Base-by-base conservation (phyloP, 2,797 vertebrate species). In the Acanthurus tractus region DNA sequence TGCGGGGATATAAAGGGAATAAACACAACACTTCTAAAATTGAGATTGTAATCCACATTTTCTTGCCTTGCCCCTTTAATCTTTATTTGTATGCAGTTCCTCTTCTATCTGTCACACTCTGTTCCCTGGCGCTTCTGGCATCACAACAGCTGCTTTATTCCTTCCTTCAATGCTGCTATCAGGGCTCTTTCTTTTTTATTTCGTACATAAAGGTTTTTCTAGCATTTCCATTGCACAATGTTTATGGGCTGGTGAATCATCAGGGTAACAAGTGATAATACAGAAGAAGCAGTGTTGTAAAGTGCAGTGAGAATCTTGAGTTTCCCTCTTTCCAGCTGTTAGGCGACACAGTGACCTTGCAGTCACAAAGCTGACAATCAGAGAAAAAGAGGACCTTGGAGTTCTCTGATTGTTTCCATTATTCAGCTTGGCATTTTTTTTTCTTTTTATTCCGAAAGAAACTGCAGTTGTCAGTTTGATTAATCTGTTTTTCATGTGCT, bases 311-410 rank as follows among this genome's bases (percentile, higher is more conserved):
- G 52, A 63, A 66, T 56, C 75, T 68, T 2, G 0, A 79, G 42
- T 34, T 50, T 15, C 62, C 69, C 76, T 53, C 29, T 40, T 20
- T 54, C 54, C 8, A 12, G 11, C 54, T 4, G 2, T 48, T 23
- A 2, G 38, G 38, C 38, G 8, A 40, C 65, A 46, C 20, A 1
- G 5, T 0, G 4, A 75, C 72, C 71, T 81, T 66, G 61, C 38
- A 54, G 38, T 61, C 20, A 12, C 40, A 25, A 18, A 22, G 44
- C 10, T 58, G 40, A 13, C 29, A 64, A 15, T 34, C 12, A n/a
- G 53, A 72, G 42, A 75, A 76, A 7, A 81, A 66, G 76, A 82
- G 2, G 53, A 76, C 72, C 74, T 79, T 71, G 63, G 40, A 61
- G 52, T 45, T 70, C 38, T 61, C 15, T 8, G 46, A 70, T 48